Base-by-base conservation (phyloP, 2,113 vertebrate genomes). In the Plecturocebus donacophilus region DNA sequence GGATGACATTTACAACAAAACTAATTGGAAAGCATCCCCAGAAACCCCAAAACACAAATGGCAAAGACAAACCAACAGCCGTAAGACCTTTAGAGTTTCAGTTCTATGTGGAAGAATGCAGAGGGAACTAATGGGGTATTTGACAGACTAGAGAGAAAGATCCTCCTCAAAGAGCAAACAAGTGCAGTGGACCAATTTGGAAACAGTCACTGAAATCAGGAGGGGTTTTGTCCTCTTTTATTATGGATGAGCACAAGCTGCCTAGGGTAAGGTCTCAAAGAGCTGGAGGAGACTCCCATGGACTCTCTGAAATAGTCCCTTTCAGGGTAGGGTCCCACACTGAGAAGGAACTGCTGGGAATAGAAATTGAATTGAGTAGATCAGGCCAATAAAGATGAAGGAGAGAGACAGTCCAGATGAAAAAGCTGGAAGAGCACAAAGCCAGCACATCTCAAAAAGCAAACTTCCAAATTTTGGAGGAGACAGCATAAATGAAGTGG, bases 321-420 rank as follows among this genome's bases (percentile, higher is more conserved):
- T 81, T 40, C 30, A 32, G 52, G 40, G 19, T 14, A 35, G 25
- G 45, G 25, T n/a, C 35, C 35, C 42, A 56, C 27, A 61, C 42
- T 30, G 3, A 35, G 82, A 56, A 64, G 47, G 12, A 40, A 61
- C 71, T 81, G 49, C 40, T 58, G 75, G 64, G 45, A 54, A 61
- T 75, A 73, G 73, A 92, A 75, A 81, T 96, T 85, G 68, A 79
- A 35, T 47, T 75, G 88, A 96, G 27, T 54, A 80, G 64, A 80
- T 32, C 21, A 1, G 3, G 10, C 40, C 4, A 40, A 75, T 3
- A 40, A 52, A 42, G 32, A 85, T 54, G 56, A 90, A 83, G 54
- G 68, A 76, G 54, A 83, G 68, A 86, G 45, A 80, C 52, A 1
- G 13, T 52, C 86, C 49, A 73, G 70, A 77, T 64, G 40, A 79